These are phyloP conservation scores for Galeopterus variegatus DNA, from an alignment of 2,113 vertebrate species.

Conservation along the genomic window DNA sequence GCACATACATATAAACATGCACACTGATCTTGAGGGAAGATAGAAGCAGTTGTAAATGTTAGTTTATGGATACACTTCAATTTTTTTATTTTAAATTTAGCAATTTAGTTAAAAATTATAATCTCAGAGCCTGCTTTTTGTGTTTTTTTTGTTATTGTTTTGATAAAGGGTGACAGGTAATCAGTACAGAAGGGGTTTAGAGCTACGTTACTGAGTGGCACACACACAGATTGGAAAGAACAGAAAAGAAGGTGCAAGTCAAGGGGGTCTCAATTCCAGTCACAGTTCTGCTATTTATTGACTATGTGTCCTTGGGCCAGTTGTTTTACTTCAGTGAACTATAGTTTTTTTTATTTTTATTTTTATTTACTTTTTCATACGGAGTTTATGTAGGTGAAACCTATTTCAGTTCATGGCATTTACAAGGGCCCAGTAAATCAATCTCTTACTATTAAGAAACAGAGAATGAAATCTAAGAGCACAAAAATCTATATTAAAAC, in stretches of 20 bases:
- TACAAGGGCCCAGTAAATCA: neutral
- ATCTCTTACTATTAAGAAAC: neutral
- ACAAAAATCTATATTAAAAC: neutral
- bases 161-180: neutral
- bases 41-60: neutral
- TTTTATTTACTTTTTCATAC: neutral
- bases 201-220: neutral
- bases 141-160: neutral
- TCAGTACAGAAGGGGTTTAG: neutral
- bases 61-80: neutral
- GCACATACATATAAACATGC: fast-evolving
- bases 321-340: neutral
- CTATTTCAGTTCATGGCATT: neutral
- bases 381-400: neutral
- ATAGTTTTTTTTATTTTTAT: neutral
- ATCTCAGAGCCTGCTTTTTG: neutral
- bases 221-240: neutral
- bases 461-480: neutral
- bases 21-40: neutral
- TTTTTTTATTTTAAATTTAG: neutral
- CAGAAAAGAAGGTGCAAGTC: neutral
- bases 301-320: neutral
- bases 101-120: neutral
- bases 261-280: neutral
- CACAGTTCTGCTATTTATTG: neutral